Evolutionary conservation across 2,888 invertebrate species (phyloP), one percentile per base, ranked within the genome.

Genomic region (Perizoma flavofasciatum): DNA sequence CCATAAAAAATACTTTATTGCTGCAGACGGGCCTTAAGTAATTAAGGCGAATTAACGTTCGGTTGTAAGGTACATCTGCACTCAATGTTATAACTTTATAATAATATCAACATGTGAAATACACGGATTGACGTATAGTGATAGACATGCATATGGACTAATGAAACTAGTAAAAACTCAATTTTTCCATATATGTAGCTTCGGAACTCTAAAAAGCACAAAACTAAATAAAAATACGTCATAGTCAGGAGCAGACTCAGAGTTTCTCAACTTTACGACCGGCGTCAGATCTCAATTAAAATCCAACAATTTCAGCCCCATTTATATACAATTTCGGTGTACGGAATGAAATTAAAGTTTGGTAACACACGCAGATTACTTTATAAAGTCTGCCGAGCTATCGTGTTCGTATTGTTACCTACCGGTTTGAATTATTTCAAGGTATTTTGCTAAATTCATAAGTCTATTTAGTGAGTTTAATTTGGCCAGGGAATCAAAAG

Each of bases 1-100:
- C 75, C 84, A 79, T 88, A 88, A 88, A 89, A 86, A 85, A 82
- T 78, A 81, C 78, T 87, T 88, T 85, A 88, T 83, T 78, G 81
- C 71, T 67, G 66, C 73, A 75, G 73, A 76, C 78, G 78, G 77
- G 81, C 77, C 81, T 79, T 74, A 78, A 74, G 83, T 82, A 87
- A 88, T 89, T 89, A 89, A 88, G 78, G 77, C 72, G 81, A 84
- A 87, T 88, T 86, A 89, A 88, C 86, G 87, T 86, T 74, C 68
- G 73, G 78, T 79, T 78, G 75, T 85, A 84, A 75, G 71, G 78
- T 84, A 85, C 88, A 87, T 82, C 83, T 83, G 83, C 79, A 81
- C 78, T 70, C 39, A 66, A 73, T 69, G 77, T 87, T 89, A 84
- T 11, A 49, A 52, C 41, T 49, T 56, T 41, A 43, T 56, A 34